phyloP scores from a whole-genome alignment of 2,888 invertebrate genomes.

The Diplazon laetatorius region DNA sequence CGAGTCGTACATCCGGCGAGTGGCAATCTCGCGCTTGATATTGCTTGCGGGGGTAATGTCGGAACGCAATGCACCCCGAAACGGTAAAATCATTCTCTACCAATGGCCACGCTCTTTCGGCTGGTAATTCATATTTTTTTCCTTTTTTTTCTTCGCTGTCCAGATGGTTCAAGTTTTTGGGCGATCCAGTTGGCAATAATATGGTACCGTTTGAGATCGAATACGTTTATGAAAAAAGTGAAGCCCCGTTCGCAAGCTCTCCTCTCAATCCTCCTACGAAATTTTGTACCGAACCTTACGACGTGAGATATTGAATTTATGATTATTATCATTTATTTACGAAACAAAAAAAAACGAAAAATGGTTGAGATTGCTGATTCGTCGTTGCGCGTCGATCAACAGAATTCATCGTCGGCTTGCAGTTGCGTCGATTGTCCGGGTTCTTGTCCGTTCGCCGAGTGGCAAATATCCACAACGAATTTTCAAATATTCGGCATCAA shows the following conservation, averaged over 20 bases:
- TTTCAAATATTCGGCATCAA: slow-evolving; percentile 86
- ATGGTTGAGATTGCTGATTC: not conserved
- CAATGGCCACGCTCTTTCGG: not conserved
- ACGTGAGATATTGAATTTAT: slow-evolving; percentile 77
- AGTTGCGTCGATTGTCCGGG: slow-evolving; percentile 90
- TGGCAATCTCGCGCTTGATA: slow-evolving; percentile 89
- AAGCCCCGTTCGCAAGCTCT: slow-evolving; percentile 76
- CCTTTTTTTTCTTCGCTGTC: slow-evolving; percentile 49
- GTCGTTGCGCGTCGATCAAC: slow-evolving; percentile 61
- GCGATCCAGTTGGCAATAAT: slow-evolving; percentile 83
- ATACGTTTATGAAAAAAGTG: slow-evolving; percentile 83
- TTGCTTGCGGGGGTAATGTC: slow-evolving; percentile 89
- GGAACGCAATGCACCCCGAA: slow-evolving; percentile 87
- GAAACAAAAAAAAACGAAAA: not conserved
- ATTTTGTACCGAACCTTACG: slow-evolving; percentile 86
- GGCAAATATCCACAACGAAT: slow-evolving; percentile 79
- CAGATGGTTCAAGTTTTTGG: slow-evolving; percentile 88
- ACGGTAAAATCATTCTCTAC: slow-evolving; percentile 76
- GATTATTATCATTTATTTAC: slow-evolving; percentile 1
- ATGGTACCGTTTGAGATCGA: slow-evolving; percentile 87
- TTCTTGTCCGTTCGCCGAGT: slow-evolving; percentile 85
- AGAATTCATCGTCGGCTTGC: slow-evolving; percentile 86
- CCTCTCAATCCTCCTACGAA: slow-evolving; percentile 83
- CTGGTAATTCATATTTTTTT: slow-evolving; percentile 74
- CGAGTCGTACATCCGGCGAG: slow-evolving; percentile 90